Percentiles rank a stretch among this genome's conserved stretches.
Conservation (phyloP, 2,888 invertebrate genomes). For the Gastracanthus pulcherrimus region DNA sequence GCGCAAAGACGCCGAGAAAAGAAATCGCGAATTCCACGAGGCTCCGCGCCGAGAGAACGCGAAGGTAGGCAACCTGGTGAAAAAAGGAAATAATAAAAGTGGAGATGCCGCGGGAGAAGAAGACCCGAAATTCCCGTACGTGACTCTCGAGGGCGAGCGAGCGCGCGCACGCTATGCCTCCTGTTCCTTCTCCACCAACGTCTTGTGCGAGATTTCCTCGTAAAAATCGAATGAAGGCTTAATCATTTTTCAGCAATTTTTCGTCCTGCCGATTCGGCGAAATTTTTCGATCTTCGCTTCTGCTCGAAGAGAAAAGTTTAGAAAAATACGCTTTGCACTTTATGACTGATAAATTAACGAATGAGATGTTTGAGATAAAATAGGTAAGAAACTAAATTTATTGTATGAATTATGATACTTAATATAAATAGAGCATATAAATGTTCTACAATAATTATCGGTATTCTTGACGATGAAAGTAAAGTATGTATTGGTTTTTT, state of each 20-base stretch:
- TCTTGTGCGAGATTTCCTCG: background rate
- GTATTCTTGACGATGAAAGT: too few species aligned
- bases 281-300: conserved; percentile 1
- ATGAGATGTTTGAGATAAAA: too few species aligned
- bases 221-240: conserved; percentile 43
- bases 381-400: too few species aligned
- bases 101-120: conserved; percentile 17
- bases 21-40: conserved; percentile 45
- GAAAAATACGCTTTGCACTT: background rate
- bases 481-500: too few species aligned
- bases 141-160: conserved; percentile 6
- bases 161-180: too few species aligned
- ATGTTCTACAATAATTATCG: too few species aligned
- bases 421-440: too few species aligned
- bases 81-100: conserved; percentile 22
- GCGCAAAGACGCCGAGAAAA: conserved; percentile 14
- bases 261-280: conserved; percentile 10
- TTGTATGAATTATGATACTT: too few species aligned
- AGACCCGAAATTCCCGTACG: conserved; percentile 42
- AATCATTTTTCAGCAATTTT: conserved; percentile 44
- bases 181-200: too few species aligned
- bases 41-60: background rate
- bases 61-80: background rate
- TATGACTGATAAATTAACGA: background rate
- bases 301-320: background rate